A percentile compares a stretch with the other conserved stretches of the same genome.
Evolutionary conservation across 2,797 vertebrate species (phyloP).

Genomic region (Pipistrellus kuhlii): DNA sequence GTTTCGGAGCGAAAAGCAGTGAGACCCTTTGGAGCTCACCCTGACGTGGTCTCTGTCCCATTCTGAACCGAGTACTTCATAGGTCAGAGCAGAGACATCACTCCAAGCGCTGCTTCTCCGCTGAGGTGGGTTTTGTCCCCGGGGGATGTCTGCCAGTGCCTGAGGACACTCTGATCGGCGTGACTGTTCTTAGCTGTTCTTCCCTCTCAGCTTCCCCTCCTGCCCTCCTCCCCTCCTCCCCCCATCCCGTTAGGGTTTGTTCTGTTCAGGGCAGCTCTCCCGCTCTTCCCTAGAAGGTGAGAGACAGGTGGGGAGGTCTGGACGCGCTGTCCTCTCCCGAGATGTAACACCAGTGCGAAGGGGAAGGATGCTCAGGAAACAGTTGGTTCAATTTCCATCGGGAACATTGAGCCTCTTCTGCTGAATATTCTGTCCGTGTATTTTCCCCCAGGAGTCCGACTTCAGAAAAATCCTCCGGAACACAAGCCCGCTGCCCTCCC

Average conservation of each 20-base stretch:
- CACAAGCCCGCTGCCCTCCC: background rate
- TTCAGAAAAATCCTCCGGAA: background rate
- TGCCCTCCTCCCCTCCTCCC: too few species aligned
- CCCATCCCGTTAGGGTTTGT: background rate
- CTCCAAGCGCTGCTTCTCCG: background rate
- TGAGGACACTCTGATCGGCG: background rate
- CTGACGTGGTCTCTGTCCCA: background rate
- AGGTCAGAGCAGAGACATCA: background rate
- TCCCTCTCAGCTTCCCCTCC: background rate
- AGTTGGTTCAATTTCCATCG: background rate
- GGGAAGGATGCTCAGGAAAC: background rate
- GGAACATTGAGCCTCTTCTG: slow-evolving; percentile 39
- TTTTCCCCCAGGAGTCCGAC: background rate
- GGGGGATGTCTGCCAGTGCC: background rate
- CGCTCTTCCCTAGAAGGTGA: background rate
- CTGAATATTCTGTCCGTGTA: slow-evolving; percentile 33
- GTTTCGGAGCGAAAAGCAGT: background rate
- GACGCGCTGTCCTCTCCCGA: background rate
- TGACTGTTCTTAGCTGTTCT: background rate
- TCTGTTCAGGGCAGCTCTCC: background rate
- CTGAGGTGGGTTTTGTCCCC: background rate
- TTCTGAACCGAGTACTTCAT: slow-evolving; percentile 1
- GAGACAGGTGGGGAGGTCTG: background rate
- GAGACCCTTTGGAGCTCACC: background rate
- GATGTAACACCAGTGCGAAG: background rate